Evolutionary conservation across 2,113 vertebrate genomes (phyloP).

Genomic region (Otocyon megalotis): DNA sequence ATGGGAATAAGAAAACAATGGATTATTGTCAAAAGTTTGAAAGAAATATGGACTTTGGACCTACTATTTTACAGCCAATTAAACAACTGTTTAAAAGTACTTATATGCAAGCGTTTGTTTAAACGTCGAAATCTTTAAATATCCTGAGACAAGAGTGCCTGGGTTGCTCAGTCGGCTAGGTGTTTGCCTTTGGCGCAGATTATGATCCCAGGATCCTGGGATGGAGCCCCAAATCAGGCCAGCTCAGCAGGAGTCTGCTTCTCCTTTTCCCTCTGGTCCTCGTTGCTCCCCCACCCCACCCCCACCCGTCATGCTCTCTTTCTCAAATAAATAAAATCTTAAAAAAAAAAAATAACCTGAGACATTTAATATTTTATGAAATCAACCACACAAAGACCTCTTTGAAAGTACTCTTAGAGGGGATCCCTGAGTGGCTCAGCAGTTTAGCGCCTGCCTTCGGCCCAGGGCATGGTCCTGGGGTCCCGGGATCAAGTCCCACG

Average conservation of each 20-base stretch:
- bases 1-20: background rate
- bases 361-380: background rate
- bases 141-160: background rate
- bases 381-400: slow-evolving; percentile 2
- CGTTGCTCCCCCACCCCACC: background rate
- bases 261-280: background rate
- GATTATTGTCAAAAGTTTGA: background rate
- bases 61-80: slow-evolving; percentile 3
- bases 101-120: background rate
- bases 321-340: background rate
- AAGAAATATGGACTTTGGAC: background rate
- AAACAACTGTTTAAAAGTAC: slow-evolving; percentile 30
- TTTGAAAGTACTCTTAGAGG: background rate
- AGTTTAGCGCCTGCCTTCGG: no score
- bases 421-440: no score
- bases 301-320: background rate
- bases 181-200: background rate
- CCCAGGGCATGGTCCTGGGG: no score
- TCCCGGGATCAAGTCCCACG: no score
- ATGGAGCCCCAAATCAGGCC: background rate
- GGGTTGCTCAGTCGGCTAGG: background rate
- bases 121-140: background rate
- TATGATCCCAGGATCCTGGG: background rate
- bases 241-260: background rate
- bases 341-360: background rate